Percentiles rank a stretch among this genome's conserved stretches.
Conservation (phyloP, 2,113 vertebrate genomes). For the Hipposideros armiger region DNA sequence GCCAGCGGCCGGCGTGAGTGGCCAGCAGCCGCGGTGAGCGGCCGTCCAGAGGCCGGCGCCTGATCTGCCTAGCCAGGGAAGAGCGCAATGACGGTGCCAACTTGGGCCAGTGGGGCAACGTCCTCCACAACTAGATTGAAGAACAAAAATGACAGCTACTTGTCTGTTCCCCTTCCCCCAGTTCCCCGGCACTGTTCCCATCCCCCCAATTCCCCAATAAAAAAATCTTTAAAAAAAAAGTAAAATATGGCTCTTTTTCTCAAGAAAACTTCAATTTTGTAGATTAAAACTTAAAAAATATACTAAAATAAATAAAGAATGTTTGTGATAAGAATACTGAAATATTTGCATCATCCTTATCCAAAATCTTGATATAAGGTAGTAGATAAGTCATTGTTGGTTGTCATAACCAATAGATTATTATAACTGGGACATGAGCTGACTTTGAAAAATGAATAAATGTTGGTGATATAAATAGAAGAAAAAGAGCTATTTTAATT, state of each 20-base stretch:
- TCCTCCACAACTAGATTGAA: no score
- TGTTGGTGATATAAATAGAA: background rate
- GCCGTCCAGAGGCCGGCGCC: no score
- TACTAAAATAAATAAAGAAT: background rate
- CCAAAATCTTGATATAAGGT: background rate
- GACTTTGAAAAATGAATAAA: conserved; percentile 8
- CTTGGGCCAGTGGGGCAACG: no score
- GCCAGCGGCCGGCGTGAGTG: no score
- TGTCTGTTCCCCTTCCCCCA: no score
- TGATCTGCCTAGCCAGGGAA: no score
- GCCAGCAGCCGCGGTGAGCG: no score
- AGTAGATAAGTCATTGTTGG: background rate
- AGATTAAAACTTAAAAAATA: background rate
- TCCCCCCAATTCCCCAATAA: no score
- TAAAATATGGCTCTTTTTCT: background rate
- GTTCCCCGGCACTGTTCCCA: no score
- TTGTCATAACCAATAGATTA: background rate
- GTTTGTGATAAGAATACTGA: background rate
- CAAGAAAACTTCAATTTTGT: background rate
- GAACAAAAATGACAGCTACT: no score
- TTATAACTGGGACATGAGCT: background rate
- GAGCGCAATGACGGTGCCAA: no score
- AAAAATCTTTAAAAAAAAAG: no score
- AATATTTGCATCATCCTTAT: background rate
- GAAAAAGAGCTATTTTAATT: background rate